phyloP scores from a whole-genome alignment of 2,888 invertebrate genomes.

The Sesia bembeciformis region DNA sequence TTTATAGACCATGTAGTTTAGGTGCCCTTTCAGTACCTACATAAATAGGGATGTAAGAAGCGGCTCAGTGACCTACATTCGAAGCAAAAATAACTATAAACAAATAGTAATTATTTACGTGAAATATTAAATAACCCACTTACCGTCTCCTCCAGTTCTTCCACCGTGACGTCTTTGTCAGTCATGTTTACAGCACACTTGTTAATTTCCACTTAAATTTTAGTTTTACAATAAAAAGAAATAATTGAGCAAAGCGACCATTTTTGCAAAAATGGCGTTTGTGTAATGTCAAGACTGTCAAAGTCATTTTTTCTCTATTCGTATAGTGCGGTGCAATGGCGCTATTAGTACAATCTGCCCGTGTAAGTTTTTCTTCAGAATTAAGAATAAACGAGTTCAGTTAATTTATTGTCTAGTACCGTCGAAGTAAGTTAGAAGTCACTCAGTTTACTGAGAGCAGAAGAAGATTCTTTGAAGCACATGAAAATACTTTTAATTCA shows the following conservation, averaged over 20 bases:
- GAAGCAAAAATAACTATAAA: not conserved
- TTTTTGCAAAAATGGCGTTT: constrained; percentile 26
- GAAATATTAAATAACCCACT: constrained; percentile 18
- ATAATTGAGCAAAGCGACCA: constrained; percentile 25
- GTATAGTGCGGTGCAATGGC: too few species aligned
- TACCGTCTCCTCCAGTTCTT: constrained; percentile 61
- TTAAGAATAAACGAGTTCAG: too few species aligned
- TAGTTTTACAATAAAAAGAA: constrained; percentile 22
- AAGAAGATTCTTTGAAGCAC: too few species aligned
- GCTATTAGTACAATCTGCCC: too few species aligned
- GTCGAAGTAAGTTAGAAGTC: too few species aligned
- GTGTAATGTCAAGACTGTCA: constrained; percentile 1
- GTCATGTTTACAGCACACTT: constrained; percentile 38
- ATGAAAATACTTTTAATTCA: too few species aligned
- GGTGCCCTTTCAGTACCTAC: not conserved
- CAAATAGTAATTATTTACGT: not conserved
- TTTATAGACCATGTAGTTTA: too few species aligned
- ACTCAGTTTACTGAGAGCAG: too few species aligned
- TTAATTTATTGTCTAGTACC: too few species aligned
- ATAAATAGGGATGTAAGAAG: constrained; percentile 12
- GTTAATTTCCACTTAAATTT: constrained; percentile 22
- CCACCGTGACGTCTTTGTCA: constrained; percentile 55
- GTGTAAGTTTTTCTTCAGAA: too few species aligned
- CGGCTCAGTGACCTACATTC: constrained; percentile 49
- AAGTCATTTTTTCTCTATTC: not conserved